A percentile compares a stretch with the other conserved stretches of the same genome.
These are phyloP conservation scores for Pheucticus melanocephalus DNA, from an alignment of 2,113 vertebrate species.

Conservation along the genomic window DNA sequence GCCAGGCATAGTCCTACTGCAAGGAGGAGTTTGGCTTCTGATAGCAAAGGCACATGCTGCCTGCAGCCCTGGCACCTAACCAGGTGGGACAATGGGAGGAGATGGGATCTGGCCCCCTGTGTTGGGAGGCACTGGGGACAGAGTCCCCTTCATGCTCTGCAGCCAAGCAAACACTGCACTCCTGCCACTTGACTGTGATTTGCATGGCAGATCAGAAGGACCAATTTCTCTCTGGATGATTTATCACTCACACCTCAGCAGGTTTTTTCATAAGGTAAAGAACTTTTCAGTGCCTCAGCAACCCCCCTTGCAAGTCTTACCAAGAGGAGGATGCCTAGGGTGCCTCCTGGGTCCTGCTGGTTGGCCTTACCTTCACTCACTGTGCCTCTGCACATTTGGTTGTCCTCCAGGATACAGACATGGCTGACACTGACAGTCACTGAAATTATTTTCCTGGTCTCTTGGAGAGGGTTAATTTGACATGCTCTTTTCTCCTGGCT, in stretches of 20 bases:
- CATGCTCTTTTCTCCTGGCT: neutral
- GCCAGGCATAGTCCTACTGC: neutral
- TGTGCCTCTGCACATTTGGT: neutral
- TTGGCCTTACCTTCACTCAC: neutral
- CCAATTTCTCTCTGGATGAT: neutral
- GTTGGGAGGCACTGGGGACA: neutral
- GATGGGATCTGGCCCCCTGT: accelerated
- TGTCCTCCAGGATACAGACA: neutral
- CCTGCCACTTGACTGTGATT: neutral
- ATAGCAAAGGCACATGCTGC: neutral
- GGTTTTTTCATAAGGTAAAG: neutral
- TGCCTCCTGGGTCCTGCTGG: neutral
- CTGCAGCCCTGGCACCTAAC: neutral
- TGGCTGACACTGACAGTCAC: neutral
- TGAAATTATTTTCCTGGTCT: neutral
- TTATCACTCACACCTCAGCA: neutral
- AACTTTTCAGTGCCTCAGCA: neutral
- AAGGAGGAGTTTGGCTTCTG: neutral
- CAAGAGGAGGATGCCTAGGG: neutral
- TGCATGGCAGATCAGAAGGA: neutral
- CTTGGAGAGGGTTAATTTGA: neutral
- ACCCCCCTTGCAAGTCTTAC: neutral
- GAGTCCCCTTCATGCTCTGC: slow-evolving; percentile 2
- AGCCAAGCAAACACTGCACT: neutral
- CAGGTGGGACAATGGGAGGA: neutral